Evolutionary conservation across 2,113 vertebrate species (phyloP).

Genomic region (Parotia lawesii): DNA sequence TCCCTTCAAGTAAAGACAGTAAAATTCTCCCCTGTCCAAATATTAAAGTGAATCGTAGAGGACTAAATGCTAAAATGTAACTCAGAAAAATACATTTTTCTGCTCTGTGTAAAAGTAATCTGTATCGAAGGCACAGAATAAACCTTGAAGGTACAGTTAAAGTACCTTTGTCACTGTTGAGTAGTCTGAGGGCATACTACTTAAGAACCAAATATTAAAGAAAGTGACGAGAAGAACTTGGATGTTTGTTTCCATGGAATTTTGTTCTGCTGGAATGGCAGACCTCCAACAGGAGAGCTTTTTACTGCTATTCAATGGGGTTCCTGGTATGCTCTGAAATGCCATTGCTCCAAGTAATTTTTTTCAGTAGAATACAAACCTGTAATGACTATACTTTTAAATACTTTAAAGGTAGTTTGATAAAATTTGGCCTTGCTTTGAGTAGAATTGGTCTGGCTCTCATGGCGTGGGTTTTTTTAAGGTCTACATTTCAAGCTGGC

Average conservation of each 20-base stretch:
- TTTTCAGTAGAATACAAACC: not conserved
- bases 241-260: not conserved
- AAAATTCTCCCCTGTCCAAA: not conserved
- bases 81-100: not conserved
- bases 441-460: not conserved
- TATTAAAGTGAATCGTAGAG: not conserved
- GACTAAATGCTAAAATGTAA: not conserved
- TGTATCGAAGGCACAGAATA: not conserved
- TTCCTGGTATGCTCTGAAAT: not conserved
- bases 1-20: not conserved
- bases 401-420: not conserved
- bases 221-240: not conserved
- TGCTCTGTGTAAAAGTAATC: not conserved
- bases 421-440: not conserved
- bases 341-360: not conserved
- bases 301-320: accelerated
- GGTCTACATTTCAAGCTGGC: not conserved
- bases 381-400: not conserved
- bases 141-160: not conserved
- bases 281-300: not conserved
- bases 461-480: not conserved
- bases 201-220: not conserved
- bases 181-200: not conserved
- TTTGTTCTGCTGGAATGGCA: not conserved
- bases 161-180: not conserved